Conservation (phyloP, 2,113 vertebrate species). For the Plecotus auritus region DNA sequence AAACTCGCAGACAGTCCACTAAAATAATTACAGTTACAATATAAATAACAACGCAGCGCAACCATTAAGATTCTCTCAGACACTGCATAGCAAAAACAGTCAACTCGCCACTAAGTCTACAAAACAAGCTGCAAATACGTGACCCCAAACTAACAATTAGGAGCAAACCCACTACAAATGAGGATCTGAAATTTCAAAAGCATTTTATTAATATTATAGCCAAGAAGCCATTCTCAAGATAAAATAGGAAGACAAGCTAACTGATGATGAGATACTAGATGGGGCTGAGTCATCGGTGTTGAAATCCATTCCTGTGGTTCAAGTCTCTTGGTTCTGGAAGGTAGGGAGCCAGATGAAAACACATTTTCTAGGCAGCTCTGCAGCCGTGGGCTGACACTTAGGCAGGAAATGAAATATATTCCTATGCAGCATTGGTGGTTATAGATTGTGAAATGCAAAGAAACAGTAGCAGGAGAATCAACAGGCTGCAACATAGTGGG, state of each 20-base stretch:
- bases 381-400: not conserved
- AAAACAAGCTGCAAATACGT: not conserved
- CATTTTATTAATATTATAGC: not conserved
- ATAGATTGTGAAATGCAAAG: not conserved
- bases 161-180: not conserved
- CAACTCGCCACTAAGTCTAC: not conserved
- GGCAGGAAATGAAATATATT: constrained; percentile 18
- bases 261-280: not conserved
- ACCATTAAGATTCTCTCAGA: not conserved
- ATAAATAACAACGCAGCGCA: not conserved
- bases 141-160: not conserved
- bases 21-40: not conserved
- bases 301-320: not conserved
- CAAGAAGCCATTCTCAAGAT: not conserved
- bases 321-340: not conserved
- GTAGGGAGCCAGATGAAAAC: not conserved
- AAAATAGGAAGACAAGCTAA: not conserved
- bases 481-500: not conserved
- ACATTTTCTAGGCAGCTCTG: not conserved
- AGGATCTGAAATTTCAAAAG: not conserved
- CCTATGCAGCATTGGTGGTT: not conserved
- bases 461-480: not conserved
- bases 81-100: not conserved
- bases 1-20: not conserved
- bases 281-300: not conserved